Conservation (phyloP, 1,140 invertebrate species). For the Luehdorfia chinensis region DNA sequence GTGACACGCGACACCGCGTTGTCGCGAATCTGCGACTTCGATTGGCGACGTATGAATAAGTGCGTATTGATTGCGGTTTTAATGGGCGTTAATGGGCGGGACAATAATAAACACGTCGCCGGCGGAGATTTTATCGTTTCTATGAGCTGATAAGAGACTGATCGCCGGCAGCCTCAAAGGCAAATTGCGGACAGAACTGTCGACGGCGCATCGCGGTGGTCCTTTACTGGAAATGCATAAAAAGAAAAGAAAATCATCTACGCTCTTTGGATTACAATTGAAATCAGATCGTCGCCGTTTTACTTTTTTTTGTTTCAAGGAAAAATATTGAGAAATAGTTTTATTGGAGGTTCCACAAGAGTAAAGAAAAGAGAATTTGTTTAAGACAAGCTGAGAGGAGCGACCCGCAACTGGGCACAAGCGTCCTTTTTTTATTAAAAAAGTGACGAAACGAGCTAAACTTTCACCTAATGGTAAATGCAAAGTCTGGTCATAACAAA, state of each 20-base stretch:
- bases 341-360: no score
- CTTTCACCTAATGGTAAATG: no score
- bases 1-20: conserved; percentile 45
- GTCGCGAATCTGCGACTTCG: conserved; percentile 25
- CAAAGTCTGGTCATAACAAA: no score
- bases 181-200: conserved; percentile 56
- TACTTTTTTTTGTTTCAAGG: not conserved
- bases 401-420: no score
- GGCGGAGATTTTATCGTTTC: conserved; percentile 67
- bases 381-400: no score
- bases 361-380: no score
- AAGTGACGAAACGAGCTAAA: no score
- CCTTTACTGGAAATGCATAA: conserved; percentile 21
- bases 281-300: not conserved
- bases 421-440: no score
- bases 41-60: conserved; percentile 62
- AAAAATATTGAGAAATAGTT: no score
- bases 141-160: conserved; percentile 61
- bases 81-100: conserved; percentile 70
- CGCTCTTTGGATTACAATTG: conserved; percentile 7
- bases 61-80: conserved; percentile 69
- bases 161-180: conserved; percentile 69
- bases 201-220: conserved; percentile 54
- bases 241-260: not conserved
- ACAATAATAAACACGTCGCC: conserved; percentile 68